phyloP scores from a whole-genome alignment of 2,113 vertebrate species.

The human region GRCh38 chrX:89467001-89467500 shows the following conservation, averaged over 20 bases:
- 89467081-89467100: not conserved
- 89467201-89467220: not conserved
- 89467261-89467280: not conserved
- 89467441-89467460: not conserved
- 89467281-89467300: not conserved
- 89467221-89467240: not conserved
- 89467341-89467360: not conserved
- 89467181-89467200: not conserved
- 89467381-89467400: not conserved
- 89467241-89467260: not conserved
- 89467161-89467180: not conserved
- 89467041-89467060: not conserved
- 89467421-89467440: not conserved
- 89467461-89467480: not conserved
- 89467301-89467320: not conserved
- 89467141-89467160: not conserved
- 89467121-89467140: not conserved
- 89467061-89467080: not conserved
- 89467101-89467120: not conserved
- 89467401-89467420: not conserved
- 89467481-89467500: not conserved
- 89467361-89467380: not conserved
- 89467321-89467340: not conserved
- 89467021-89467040: not conserved
- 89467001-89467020: not conserved